These are phyloP conservation scores for Drosophila seguyi DNA, from an alignment of 1,140 invertebrate species.

Conservation along the genomic window DNA sequence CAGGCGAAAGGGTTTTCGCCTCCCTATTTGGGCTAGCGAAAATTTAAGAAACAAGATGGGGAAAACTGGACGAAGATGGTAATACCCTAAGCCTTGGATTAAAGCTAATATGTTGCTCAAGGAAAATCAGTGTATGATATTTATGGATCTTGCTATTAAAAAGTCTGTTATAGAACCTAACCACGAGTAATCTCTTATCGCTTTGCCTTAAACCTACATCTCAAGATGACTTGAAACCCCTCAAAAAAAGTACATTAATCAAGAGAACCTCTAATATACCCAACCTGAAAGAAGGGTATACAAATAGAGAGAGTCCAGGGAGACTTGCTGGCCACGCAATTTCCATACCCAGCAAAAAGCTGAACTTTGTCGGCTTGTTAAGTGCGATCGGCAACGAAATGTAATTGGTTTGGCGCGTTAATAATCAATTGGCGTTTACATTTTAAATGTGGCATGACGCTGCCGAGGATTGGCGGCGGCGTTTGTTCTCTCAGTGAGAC, in stretches of 20 bases:
- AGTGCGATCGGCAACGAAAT: constrained; percentile 43
- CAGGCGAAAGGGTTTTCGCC: constrained; percentile 42
- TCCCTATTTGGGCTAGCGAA: constrained; percentile 40
- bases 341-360: constrained; percentile 31
- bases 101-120: too few relatives aligned
- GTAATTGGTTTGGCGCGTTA: constrained; percentile 55
- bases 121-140: background rate
- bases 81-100: constrained; percentile 3
- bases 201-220: background rate
- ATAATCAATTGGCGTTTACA: constrained; percentile 59
- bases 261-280: background rate
- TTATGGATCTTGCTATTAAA: background rate
- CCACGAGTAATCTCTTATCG: too few relatives aligned
- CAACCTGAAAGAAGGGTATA: background rate
- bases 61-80: background rate
- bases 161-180: too few relatives aligned
- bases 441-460: constrained; percentile 53
- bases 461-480: constrained; percentile 18
- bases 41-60: constrained; percentile 4
- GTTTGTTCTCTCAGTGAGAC: constrained; percentile 49
- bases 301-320: constrained; percentile 1
- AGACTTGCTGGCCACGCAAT: constrained; percentile 29
- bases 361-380: constrained; percentile 49
- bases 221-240: background rate
- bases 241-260: background rate